Conservation (phyloP, 30 jellyfish, hydroid and myxozoan species). For the Aurelia sp. region DNA sequence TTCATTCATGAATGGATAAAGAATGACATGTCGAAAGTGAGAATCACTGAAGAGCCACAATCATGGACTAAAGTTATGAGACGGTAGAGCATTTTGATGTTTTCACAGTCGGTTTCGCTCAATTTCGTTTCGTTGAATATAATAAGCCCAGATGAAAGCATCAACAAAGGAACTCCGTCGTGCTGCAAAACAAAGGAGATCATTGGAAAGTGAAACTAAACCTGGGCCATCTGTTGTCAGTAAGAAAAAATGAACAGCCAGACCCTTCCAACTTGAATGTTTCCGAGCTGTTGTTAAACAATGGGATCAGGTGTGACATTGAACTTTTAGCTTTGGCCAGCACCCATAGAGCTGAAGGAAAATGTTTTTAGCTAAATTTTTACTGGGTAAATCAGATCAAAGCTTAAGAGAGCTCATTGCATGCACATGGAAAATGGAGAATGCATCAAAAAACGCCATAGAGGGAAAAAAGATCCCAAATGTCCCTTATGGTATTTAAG, state of each 20-base stretch:
- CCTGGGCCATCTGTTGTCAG: neutral
- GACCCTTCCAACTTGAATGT: constrained; percentile 15
- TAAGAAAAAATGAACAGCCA: constrained; percentile 6
- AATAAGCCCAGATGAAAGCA: constrained; percentile 30
- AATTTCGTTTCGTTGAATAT: too few relatives aligned
- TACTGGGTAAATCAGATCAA: neutral
- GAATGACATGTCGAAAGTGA: too few relatives aligned
- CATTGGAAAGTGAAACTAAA: neutral
- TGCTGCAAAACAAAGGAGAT: neutral
- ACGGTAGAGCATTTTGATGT: too few relatives aligned
- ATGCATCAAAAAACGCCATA: neutral
- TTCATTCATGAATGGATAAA: too few relatives aligned
- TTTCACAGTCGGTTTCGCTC: too few relatives aligned
- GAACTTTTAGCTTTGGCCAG: constrained; percentile 13
- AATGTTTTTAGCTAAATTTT: constrained; percentile 15
- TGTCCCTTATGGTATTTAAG: neutral
- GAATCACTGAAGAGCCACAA: too few relatives aligned
- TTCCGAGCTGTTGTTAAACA: too few relatives aligned
- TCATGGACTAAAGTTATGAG: too few relatives aligned
- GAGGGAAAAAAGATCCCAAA: constrained; percentile 10
- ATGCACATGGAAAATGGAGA: constrained; percentile 42
- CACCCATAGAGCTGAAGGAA: constrained; percentile 29
- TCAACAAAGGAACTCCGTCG: constrained; percentile 26
- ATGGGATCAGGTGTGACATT: too few relatives aligned
- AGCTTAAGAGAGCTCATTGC: constrained; percentile 5